Evolutionary conservation across 2,113 vertebrate species (phyloP), one percentile per base, ranked within the genome.

Genomic region (Rhinoderma darwinii): DNA sequence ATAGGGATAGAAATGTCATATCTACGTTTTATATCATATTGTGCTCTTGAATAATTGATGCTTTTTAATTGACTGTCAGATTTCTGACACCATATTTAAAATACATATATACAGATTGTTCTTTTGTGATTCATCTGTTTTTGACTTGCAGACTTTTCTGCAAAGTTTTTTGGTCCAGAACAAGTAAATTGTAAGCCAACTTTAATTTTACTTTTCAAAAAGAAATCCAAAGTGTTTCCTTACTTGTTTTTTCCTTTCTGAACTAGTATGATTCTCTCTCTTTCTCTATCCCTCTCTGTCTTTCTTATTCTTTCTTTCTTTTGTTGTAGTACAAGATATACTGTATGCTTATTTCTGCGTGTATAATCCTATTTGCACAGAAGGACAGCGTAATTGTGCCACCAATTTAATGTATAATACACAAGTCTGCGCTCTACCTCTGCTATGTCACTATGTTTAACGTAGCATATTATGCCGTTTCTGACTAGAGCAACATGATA

Each of bases 31-130:
- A 22, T 2, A 77, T 14, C 0, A 4, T 9, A 43, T 18, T 1
- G 18, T 17, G 1, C 63, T 79, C 4, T 4, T 20, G 22, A 50
- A 10, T 83, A 15, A 14, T 75, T 82, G 6, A 9, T 59, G 70
- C 56, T 43, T 75, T 87, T 74, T 82, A 61, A 72, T 74, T 20
- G 32, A 75, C 66, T 0, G 75, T 39, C 25, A 73, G 1, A 54
- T 20, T 72, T 37, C 70, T 66, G 3, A 75, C 84, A 82, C 70
- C 51, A 41, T 0, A 3, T 18, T 9, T 12, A 37, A 47, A 8
- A n/a, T 37, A 30, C 51, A 76, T n/a, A n/a, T 35, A 54, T 32
- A 51, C 74, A 51, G 22, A 20, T 35, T 41, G 18, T 39, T 59
- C 2, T 59, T 37, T 9, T 39, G 35, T 59, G 32, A 37, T 25